phyloP scores from a whole-genome alignment of 1,140 invertebrate genomes.

The Araneus ventricosus region DNA sequence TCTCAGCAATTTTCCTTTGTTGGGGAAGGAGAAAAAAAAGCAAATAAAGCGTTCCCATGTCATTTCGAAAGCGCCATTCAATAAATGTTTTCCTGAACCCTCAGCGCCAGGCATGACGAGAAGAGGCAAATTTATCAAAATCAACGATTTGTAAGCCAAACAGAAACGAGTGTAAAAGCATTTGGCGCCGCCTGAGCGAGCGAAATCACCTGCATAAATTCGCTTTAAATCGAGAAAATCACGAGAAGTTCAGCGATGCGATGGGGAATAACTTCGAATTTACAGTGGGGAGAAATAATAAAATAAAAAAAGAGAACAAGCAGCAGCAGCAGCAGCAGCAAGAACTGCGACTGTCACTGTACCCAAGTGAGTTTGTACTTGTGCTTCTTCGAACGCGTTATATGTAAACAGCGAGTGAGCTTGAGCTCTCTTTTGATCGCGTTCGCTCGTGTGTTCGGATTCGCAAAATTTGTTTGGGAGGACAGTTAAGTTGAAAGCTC shows the following conservation, averaged over 20 bases:
- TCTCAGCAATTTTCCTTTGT: constrained; percentile 13
- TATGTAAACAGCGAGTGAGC: neutral
- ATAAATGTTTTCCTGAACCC: constrained; percentile 13
- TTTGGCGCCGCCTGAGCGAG: constrained; percentile 22
- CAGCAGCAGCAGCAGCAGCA: no score
- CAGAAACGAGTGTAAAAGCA: constrained; percentile 33
- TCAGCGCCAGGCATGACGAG: constrained; percentile 22
- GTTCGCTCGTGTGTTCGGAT: neutral
- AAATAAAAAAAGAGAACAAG: neutral
- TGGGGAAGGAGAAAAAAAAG: neutral
- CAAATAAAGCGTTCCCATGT: constrained; percentile 3
- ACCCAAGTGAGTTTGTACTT: constrained; percentile 23
- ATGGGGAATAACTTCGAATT: constrained; percentile 10
- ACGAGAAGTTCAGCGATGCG: constrained; percentile 32
- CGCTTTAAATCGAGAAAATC: constrained; percentile 30
- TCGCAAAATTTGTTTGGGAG: neutral
- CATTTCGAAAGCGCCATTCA: constrained; percentile 28
- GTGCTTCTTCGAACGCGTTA: neutral
- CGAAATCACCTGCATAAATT: constrained; percentile 37
- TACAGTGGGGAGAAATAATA: constrained; percentile 12
- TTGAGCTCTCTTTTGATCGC: constrained; percentile 6
- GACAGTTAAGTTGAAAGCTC: neutral
- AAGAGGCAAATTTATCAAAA: constrained; percentile 21
- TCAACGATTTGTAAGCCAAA: constrained; percentile 34
- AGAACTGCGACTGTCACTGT: neutral